Conservation (phyloP, 2,888 invertebrate species). For the Rotaria sp. region DNA sequence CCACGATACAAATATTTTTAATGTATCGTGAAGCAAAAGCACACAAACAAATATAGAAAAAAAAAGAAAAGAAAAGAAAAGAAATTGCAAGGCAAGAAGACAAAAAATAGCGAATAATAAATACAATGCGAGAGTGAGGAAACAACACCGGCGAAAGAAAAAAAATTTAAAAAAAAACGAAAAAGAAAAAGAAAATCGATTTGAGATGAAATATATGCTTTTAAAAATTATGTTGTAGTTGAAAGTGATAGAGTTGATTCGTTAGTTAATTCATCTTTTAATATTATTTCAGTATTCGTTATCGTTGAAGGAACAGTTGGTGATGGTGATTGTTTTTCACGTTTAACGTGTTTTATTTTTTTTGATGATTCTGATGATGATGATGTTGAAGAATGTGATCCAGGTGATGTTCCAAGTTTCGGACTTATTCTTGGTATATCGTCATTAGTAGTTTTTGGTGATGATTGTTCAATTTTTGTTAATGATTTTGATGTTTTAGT, state of each 20-base stretch:
- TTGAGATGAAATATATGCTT: neutral
- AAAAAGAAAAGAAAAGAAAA: neutral
- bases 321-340: neutral
- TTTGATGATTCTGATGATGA: conserved; percentile 7
- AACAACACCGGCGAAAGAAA: neutral
- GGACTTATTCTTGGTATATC: neutral
- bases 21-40: neutral
- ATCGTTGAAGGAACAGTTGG: neutral
- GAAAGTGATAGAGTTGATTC: neutral
- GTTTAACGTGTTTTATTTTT: neutral
- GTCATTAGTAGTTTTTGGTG: neutral
- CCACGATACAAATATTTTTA: neutral
- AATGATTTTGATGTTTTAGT: neutral
- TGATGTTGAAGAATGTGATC: neutral
- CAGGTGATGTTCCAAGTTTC: neutral
- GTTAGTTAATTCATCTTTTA: neutral
- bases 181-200: too few relatives aligned
- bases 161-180: neutral
- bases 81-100: conserved; percentile 15
- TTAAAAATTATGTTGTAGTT: neutral
- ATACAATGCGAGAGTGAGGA: neutral
- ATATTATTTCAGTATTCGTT: neutral
- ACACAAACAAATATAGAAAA: neutral
- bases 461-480: neutral
- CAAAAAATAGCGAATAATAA: conserved; percentile 3